Base-by-base conservation (phyloP, 2,888 invertebrate genomes). In the Oithona nana region DNA sequence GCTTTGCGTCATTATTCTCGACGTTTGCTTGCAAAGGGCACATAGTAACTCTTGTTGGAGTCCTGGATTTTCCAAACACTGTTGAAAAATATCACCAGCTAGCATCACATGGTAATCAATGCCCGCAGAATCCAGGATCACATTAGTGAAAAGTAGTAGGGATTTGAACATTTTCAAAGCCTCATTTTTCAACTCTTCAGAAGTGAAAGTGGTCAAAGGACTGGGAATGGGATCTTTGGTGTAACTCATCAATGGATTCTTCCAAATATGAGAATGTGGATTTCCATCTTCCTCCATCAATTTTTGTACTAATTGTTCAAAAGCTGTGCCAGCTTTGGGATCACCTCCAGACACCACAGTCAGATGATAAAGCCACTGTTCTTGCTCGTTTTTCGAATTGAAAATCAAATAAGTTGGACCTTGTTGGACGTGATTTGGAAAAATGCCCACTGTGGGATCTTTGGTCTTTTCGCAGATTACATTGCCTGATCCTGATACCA, bases 31-130 rank as follows among this genome's bases (percentile, higher is more conserved):
- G 68, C 90, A 84, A 68, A 97, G 78, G 68, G 86, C 87, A 69
- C 90, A 87, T 70, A 87, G 84, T 71, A 97, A 81, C 78, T 97
- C 95, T 71, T 90, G 86, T 73, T 90, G 92, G 67, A 97, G 79
- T 76, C 92, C 90, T 54, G 83, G 80, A 73, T 84, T 83, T 69
- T 88, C 88, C 65, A 95, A 78, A 73, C 93, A 93, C 73, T 88
- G 88, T 71, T 88, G 87, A 64, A 97, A 79, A 31, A 94, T 89
- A 74, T 93, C 93, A 80, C 95, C 95, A 20, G 94, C 94, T 65
- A 97, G 78, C 65, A 89, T 89, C 70, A 97, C 93, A 76, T 97
- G 95, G 76, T 94, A 93, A 77, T 97, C 95, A 69, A 95, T 88
- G 71, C 92, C 89, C 62, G 92, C 87, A 71, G 88, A 88, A 75